phyloP scores from a whole-genome alignment of 2,113 vertebrate species.

The Pygoscelis antarcticus region DNA sequence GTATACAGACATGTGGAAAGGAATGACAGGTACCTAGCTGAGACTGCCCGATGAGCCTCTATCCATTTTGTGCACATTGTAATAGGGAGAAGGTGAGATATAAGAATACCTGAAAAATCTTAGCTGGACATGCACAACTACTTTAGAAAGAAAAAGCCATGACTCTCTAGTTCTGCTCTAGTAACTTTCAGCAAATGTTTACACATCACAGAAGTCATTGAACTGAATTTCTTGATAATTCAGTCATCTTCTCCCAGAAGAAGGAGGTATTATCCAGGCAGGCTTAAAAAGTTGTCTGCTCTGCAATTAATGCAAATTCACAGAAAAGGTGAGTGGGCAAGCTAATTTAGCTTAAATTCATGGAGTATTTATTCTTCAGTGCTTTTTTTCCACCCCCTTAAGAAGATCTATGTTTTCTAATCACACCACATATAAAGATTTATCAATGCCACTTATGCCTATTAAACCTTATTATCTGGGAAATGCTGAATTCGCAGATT shows the following conservation, averaged over 20 bases:
- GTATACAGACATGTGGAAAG: background rate
- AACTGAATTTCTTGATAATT: background rate
- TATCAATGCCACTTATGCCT: slow-evolving; percentile 10
- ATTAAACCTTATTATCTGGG: slow-evolving; percentile 17
- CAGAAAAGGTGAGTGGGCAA: background rate
- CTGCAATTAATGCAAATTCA: background rate
- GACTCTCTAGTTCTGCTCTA: slow-evolving; percentile 13
- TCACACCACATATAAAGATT: background rate
- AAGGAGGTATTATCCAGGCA: background rate
- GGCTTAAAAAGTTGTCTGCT: background rate
- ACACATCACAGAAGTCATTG: background rate
- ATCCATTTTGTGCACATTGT: background rate
- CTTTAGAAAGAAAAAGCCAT: background rate
- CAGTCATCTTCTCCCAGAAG: background rate
- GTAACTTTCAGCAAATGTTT: slow-evolving; percentile 32
- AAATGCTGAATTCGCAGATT: slow-evolving; percentile 26
- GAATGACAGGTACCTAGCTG: background rate
- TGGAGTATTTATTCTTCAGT: background rate
- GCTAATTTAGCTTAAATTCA: background rate
- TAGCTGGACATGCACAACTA: background rate
- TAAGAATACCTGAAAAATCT: background rate
- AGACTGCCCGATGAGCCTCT: background rate
- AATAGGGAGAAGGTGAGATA: background rate
- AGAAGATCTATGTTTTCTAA: background rate
- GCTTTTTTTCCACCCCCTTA: background rate